Evolutionary conservation across 2,888 invertebrate genomes (phyloP).

Genomic region (Achlya flavicornis): DNA sequence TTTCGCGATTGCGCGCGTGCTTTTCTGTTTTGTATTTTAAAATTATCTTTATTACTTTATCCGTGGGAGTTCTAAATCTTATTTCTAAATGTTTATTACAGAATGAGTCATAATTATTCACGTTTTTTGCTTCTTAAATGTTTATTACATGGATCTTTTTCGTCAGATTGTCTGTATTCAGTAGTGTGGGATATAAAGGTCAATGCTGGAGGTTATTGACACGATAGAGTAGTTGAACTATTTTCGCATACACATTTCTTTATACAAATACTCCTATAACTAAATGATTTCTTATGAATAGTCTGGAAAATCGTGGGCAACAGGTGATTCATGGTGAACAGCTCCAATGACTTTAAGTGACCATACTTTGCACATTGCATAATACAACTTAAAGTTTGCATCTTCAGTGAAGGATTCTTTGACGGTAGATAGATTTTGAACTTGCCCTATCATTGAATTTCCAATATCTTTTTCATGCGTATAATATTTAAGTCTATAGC

Average conservation of each 20-base stretch:
- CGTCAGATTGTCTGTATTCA: slow-evolving; percentile 5
- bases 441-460: no score
- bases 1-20: slow-evolving; percentile 62
- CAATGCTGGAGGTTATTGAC: slow-evolving; percentile 21
- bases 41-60: slow-evolving; percentile 74
- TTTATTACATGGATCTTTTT: slow-evolving; percentile 20
- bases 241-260: background rate
- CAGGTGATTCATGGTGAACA: background rate
- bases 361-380: no score
- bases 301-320: background rate
- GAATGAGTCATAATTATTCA: slow-evolving; percentile 62
- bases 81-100: slow-evolving; percentile 61
- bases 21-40: slow-evolving; percentile 71
- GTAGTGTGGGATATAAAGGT: slow-evolving; percentile 13
- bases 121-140: slow-evolving; percentile 43
- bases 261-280: background rate
- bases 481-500: no score
- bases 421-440: no score
- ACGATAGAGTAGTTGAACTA: background rate
- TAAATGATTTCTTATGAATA: background rate
- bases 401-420: no score
- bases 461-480: no score
- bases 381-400: no score
- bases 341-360: no score
- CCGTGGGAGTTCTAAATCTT: slow-evolving; percentile 69